Conservation (phyloP, 2,888 invertebrate species). For the Latheticus oryzae region DNA sequence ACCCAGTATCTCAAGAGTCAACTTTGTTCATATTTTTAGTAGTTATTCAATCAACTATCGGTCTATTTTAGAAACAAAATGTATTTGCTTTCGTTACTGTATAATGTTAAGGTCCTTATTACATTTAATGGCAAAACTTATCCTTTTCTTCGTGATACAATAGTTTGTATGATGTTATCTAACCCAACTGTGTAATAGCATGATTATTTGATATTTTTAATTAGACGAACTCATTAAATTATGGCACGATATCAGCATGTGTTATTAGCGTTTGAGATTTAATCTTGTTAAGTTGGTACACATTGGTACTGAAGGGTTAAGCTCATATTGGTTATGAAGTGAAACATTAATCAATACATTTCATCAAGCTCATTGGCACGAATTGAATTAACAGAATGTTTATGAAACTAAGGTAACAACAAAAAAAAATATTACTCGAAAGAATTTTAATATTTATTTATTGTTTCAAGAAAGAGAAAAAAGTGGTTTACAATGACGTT, state of each 20-base stretch:
- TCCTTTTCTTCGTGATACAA: too few relatives aligned
- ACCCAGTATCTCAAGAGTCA: too few relatives aligned
- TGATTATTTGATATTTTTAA: constrained; percentile 46
- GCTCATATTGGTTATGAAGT: constrained; percentile 56
- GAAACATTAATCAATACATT: constrained; percentile 61
- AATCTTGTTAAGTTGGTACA: constrained; percentile 63
- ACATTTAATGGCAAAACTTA: too few relatives aligned
- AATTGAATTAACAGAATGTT: constrained; percentile 19
- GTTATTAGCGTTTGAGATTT: constrained; percentile 60
- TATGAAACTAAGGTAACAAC: not conserved
- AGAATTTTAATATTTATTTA: too few relatives aligned
- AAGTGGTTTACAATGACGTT: constrained; percentile 4
- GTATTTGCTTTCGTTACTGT: too few relatives aligned
- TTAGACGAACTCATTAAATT: constrained; percentile 53
- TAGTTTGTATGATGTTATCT: too few relatives aligned
- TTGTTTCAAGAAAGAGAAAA: constrained; percentile 9
- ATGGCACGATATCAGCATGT: constrained; percentile 55
- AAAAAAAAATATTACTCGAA: too few relatives aligned
- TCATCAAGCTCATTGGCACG: constrained; percentile 57
- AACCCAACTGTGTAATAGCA: constrained; percentile 28
- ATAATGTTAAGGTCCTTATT: too few relatives aligned
- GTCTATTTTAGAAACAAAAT: too few relatives aligned
- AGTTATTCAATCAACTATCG: too few relatives aligned
- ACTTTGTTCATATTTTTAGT: too few relatives aligned
- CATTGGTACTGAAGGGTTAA: constrained; percentile 62